Percentiles rank a stretch among this genome's conserved stretches.
Evolutionary conservation across 2,113 vertebrate species (phyloP).

Genomic region (Gymnarchus niloticus): DNA sequence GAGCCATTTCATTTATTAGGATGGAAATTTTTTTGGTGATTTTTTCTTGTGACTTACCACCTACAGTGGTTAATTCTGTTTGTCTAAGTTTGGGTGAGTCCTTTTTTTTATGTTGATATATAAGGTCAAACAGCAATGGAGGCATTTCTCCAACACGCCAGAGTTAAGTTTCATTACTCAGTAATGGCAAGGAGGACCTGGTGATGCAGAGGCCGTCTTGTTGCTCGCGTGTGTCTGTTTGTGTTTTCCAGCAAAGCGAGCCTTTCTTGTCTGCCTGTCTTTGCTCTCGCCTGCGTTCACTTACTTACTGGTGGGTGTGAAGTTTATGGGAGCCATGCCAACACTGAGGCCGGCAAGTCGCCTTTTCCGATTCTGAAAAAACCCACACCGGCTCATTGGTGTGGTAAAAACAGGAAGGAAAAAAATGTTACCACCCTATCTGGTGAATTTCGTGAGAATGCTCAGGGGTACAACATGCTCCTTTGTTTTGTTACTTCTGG

Average conservation of each 20-base stretch:
- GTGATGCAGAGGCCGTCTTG: neutral
- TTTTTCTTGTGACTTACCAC: neutral
- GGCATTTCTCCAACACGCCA: neutral
- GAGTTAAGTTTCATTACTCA: conserved; percentile 17
- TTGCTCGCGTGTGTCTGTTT: neutral
- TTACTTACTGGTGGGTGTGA: conserved; percentile 18
- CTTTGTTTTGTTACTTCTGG: neutral
- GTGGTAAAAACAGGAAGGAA: conserved; percentile 15
- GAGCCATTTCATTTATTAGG: conserved; percentile 2
- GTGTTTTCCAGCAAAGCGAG: neutral
- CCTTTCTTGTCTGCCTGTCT: neutral
- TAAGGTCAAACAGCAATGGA: neutral
- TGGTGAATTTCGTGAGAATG: neutral
- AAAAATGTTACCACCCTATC: neutral
- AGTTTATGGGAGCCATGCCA: conserved; percentile 14
- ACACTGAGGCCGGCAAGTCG: neutral
- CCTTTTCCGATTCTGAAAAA: conserved; percentile 6
- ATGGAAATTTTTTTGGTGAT: neutral
- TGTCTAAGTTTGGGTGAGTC: neutral
- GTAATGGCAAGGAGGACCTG: neutral
- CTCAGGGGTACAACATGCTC: neutral
- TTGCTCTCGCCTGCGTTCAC: neutral
- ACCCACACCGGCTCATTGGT: conserved; percentile 9
- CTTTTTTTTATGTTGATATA: neutral
- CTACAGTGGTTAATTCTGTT: neutral